Evolutionary conservation across 1,140 invertebrate genomes (phyloP).

Genomic region (Drosophila novamexicana): DNA sequence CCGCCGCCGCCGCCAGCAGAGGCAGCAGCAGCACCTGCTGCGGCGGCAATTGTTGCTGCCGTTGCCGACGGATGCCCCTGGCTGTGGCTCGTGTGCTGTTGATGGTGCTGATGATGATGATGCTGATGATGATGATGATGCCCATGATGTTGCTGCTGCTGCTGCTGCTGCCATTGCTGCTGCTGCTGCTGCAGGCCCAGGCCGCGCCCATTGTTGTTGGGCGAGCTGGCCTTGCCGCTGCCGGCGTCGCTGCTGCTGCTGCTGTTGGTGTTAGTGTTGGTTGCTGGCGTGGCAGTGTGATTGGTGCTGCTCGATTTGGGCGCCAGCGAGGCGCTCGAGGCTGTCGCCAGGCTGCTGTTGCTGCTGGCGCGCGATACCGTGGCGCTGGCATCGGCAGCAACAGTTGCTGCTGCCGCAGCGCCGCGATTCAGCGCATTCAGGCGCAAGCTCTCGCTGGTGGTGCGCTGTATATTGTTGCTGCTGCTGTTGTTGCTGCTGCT

Average conservation of each 20-base stretch:
- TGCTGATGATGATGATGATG: slow-evolving; percentile 54
- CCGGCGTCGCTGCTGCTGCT: slow-evolving; percentile 8
- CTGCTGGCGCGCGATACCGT: slow-evolving; percentile 49
- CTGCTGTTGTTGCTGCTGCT: slow-evolving; percentile 31
- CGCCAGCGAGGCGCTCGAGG: slow-evolving; percentile 62
- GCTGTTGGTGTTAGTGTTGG: slow-evolving; percentile 33
- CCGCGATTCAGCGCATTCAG: slow-evolving; percentile 81
- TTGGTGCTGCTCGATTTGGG: slow-evolving; percentile 68
- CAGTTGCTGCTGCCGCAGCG: slow-evolving; percentile 30
- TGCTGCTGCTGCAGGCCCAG: slow-evolving; percentile 30
- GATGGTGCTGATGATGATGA: slow-evolving; percentile 47
- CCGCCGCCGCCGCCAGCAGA: background rate
- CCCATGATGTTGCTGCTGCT: slow-evolving; percentile 39
- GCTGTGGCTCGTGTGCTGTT: slow-evolving; percentile 71
- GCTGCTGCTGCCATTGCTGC: slow-evolving; percentile 26
- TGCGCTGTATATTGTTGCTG: slow-evolving; percentile 86
- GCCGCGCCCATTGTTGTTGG: slow-evolving; percentile 71
- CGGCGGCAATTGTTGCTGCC: slow-evolving; percentile 16
- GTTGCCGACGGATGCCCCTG: slow-evolving; percentile 58
- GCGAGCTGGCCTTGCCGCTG: slow-evolving; percentile 64
- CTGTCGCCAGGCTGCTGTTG: slow-evolving; percentile 23
- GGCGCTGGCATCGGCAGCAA: slow-evolving; percentile 24
- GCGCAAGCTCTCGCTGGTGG: slow-evolving; percentile 91
- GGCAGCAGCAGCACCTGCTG: slow-evolving; percentile 2
- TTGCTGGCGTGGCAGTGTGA: slow-evolving; percentile 23